Conservation (phyloP, 2,888 invertebrate species). For the Oasisia sp. region DNA sequence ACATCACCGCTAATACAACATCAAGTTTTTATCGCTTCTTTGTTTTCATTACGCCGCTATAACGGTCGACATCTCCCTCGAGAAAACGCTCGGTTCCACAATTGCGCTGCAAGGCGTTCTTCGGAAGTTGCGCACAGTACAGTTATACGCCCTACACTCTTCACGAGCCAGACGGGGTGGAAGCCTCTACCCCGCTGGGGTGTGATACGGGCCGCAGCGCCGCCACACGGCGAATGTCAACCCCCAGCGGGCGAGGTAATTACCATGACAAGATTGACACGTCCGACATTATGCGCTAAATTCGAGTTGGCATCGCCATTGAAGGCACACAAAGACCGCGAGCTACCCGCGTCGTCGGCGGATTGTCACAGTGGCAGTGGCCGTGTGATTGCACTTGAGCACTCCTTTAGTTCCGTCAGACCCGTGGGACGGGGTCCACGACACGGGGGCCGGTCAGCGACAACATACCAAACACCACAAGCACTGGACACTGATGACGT, state of each 20-base stretch:
- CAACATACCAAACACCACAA: not conserved
- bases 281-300: not conserved
- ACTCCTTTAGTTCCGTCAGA: not conserved
- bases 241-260: not conserved
- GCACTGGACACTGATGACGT: not conserved
- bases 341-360: not conserved
- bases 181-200: not conserved
- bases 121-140: not conserved
- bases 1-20: not conserved
- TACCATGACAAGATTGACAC: constrained; percentile 13
- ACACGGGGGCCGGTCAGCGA: not conserved
- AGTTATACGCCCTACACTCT: not conserved
- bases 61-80: not conserved
- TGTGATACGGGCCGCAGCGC: not conserved
- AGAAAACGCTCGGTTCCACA: not conserved
- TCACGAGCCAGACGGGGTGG: not conserved
- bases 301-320: constrained; percentile 11
- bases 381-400: constrained; percentile 1
- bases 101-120: not conserved
- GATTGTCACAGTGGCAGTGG: not conserved
- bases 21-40: not conserved
- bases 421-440: not conserved
- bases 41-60: not conserved
- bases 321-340: not conserved
- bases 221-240: constrained; percentile 17